Evolutionary conservation across 1,140 invertebrate species (phyloP), one percentile per base, ranked within the genome.

Genomic region (Pseudomyrmex gracilis): DNA sequence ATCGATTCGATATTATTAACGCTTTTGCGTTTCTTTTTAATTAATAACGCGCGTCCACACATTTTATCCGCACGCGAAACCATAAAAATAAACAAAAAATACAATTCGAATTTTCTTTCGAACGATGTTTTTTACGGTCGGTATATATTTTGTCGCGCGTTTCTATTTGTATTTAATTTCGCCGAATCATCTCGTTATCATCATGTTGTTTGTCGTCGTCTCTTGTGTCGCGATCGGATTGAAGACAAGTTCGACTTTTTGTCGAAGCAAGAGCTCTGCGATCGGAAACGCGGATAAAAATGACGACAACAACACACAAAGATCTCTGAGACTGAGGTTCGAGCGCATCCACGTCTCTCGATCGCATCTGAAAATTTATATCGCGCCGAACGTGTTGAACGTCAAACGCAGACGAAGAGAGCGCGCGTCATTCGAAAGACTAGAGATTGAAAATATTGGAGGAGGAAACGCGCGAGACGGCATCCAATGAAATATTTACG

Each of bases 281-380:
- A 34, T 34, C 7, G 34, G 7, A 5, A 68, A 8, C n/a, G n/a
- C 45, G 0, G 3, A 45, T 43, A 43, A 60, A 60, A 49, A 24
- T 43, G n/a, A 55, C 15, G 20, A 17, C 34, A n/a, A n/a, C n/a
- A n/a, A 70, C 5, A 57, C 22, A 49, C 34, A 1, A 0, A 34
- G 34, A 34, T 34, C 9, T 68, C n/a, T n/a, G n/a, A n/a, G 13
- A 22, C 9, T 43, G n/a, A 47, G 10, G 22, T 82, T 67, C 53
- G 71, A 60, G 49, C 88, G 63, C 85, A 85, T 88, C n/a, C n/a
- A n/a, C n/a, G n/a, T n/a, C n/a, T n/a, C 68, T 85, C 83, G 82
- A 76, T 85, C 70, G 86, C 73, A 78, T 15, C 60, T 80, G 49
- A 60, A 85, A 84, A 80, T 86, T 34, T 76, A 80, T 61, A 58